Evolutionary conservation across 2,113 vertebrate genomes (phyloP).

Genomic region (Oostethus manadensis): DNA sequence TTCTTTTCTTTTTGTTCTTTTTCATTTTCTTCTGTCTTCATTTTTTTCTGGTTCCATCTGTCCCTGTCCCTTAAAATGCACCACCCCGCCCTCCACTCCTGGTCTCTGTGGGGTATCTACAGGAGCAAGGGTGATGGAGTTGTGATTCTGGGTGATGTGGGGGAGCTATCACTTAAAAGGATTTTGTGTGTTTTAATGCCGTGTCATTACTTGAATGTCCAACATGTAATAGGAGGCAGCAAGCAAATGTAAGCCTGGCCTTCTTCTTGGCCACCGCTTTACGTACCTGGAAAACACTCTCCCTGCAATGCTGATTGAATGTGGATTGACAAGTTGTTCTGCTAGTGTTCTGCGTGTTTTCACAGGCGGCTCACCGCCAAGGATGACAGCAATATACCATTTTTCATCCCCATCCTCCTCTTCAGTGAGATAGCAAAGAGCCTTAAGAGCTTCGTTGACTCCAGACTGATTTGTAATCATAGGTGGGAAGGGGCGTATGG

Average conservation of each 20-base stretch:
- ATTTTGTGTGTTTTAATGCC: slow-evolving; percentile 69
- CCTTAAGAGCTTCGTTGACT: slow-evolving; percentile 38
- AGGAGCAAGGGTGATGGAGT: slow-evolving; percentile 58
- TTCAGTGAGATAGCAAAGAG: slow-evolving; percentile 31
- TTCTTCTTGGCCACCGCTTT: background rate
- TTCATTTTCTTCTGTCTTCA: too few relatives aligned
- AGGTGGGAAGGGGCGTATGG: slow-evolving; percentile 12
- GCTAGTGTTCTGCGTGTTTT: too few relatives aligned
- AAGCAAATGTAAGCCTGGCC: slow-evolving; percentile 49
- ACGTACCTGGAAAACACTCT: too few relatives aligned
- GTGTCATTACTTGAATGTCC: slow-evolving; percentile 68
- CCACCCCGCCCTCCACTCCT: slow-evolving; percentile 11
- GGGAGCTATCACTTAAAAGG: slow-evolving; percentile 73
- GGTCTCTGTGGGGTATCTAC: slow-evolving; percentile 31
- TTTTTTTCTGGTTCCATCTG: too few relatives aligned
- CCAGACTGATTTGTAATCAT: slow-evolving; percentile 48
- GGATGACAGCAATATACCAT: too few relatives aligned
- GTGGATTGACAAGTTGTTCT: too few relatives aligned
- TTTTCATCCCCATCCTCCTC: background rate
- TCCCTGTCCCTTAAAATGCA: slow-evolving; percentile 12
- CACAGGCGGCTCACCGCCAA: too few relatives aligned
- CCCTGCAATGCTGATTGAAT: slow-evolving; percentile 5
- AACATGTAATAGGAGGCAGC: slow-evolving; percentile 55
- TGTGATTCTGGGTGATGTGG: too few relatives aligned
- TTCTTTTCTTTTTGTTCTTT: too few relatives aligned